A percentile compares a stretch with the other conserved stretches of the same genome.
Conservation (phyloP, 2,113 vertebrate species). For the Speoplatyrhinus poulsoni region DNA sequence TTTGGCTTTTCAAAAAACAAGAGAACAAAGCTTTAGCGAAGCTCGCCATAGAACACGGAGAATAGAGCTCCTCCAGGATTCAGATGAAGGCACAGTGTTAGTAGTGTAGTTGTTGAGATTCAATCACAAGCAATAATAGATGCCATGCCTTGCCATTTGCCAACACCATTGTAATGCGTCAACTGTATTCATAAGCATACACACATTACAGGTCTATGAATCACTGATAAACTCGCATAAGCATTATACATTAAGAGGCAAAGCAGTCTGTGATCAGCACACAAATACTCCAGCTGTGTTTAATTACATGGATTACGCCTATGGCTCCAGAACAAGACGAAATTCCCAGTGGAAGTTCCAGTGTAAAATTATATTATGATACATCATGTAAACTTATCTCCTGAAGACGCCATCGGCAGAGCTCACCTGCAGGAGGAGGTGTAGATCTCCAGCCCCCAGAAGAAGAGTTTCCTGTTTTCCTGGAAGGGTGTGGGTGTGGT, state of each 20-base stretch:
- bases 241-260: constrained; percentile 10
- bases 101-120: background rate
- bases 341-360: background rate
- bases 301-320: too few relatives aligned
- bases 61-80: background rate
- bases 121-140: background rate
- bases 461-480: constrained; percentile 87
- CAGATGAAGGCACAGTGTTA: background rate
- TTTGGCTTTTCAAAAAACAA: constrained; percentile 76
- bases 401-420: constrained; percentile 19
- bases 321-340: too few relatives aligned
- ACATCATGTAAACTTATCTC: too few relatives aligned
- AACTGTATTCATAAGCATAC: background rate
- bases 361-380: background rate
- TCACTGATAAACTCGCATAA: constrained; percentile 1
- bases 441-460: constrained; percentile 90
- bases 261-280: background rate
- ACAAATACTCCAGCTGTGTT: too few relatives aligned
- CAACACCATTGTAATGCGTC: too few relatives aligned
- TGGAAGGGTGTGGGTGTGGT: constrained; percentile 41
- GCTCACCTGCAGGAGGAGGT: constrained; percentile 90
- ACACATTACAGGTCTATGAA: background rate
- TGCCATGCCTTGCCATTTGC: background rate
- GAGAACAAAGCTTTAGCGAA: constrained; percentile 49
- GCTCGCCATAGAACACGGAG: background rate